A percentile compares a stretch with the other conserved stretches of the same genome.
Conservation (phyloP, 2,113 vertebrate genomes). For the Recurvirostra avosetta region DNA sequence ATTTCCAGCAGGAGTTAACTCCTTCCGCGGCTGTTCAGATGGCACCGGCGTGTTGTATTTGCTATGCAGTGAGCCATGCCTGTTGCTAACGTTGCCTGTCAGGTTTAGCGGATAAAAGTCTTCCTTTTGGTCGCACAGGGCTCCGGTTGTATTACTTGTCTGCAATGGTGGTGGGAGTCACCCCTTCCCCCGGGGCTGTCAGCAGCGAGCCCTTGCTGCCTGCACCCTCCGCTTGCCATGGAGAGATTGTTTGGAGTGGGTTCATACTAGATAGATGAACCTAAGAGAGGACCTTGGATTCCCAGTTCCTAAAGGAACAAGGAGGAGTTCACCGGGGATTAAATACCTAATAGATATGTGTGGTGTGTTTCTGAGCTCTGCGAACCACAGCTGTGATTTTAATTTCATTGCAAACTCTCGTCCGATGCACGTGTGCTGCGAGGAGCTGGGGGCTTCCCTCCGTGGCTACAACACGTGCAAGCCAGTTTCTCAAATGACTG, state of each 20-base stretch:
- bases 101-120: neutral
- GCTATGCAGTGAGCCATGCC: neutral
- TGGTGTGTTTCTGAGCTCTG: neutral
- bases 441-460: neutral
- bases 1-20: neutral
- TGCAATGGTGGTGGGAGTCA: neutral
- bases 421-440: fast-evolving
- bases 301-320: neutral
- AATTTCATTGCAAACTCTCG: neutral
- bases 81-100: neutral
- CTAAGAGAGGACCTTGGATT: neutral
- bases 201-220: fast-evolving
- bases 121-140: neutral
- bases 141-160: neutral
- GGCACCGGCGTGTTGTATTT: neutral
- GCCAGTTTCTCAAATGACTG: neutral
- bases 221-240: fast-evolving
- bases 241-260: neutral
- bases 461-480: neutral
- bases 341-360: neutral
- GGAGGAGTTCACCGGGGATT: neutral
- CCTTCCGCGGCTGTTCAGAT: neutral
- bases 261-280: neutral
- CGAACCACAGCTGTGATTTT: neutral
- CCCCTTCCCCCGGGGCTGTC: neutral